phyloP scores from a whole-genome alignment of 2,888 invertebrate species.

The Pyrrhosoma nymphula region DNA sequence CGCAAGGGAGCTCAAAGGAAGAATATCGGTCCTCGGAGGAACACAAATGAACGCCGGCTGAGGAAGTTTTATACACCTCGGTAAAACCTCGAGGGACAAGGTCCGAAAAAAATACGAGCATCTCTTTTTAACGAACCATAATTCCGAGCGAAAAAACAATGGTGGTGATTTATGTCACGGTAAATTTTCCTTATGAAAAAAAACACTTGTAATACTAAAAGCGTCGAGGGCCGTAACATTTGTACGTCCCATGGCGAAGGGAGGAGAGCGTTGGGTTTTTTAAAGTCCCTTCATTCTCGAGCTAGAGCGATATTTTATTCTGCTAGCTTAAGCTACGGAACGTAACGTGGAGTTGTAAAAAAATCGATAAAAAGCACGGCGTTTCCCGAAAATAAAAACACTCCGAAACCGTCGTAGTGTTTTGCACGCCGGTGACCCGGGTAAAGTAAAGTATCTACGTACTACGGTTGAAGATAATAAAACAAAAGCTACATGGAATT shows the following conservation, averaged over 20 bases:
- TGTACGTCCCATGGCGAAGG: not conserved
- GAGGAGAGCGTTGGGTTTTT: not conserved
- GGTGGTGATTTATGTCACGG: constrained; percentile 16
- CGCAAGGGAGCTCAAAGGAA: not conserved
- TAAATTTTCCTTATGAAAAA: constrained; percentile 16
- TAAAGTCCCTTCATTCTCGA: not conserved
- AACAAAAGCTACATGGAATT: no score
- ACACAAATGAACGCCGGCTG: not conserved
- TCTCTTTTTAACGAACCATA: constrained; percentile 30
- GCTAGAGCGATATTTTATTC: not conserved
- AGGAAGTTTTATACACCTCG: not conserved
- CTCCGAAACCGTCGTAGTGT: not conserved
- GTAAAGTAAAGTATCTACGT: not conserved
- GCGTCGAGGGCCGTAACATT: not conserved
- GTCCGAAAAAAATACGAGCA: not conserved
- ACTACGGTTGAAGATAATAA: no score
- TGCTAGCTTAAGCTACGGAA: not conserved
- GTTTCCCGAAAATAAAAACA: not conserved
- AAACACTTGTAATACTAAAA: not conserved
- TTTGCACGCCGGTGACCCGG: not conserved
- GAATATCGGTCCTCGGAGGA: constrained; percentile 17
- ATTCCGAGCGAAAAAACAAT: constrained; percentile 12
- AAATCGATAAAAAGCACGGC: not conserved
- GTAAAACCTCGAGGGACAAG: not conserved
- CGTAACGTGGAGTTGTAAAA: not conserved